A percentile compares a stretch with the other conserved stretches of the same genome.
These are phyloP conservation scores for Amphilophus citrinellus DNA, from an alignment of 2,113 vertebrate species.

Conservation along the genomic window DNA sequence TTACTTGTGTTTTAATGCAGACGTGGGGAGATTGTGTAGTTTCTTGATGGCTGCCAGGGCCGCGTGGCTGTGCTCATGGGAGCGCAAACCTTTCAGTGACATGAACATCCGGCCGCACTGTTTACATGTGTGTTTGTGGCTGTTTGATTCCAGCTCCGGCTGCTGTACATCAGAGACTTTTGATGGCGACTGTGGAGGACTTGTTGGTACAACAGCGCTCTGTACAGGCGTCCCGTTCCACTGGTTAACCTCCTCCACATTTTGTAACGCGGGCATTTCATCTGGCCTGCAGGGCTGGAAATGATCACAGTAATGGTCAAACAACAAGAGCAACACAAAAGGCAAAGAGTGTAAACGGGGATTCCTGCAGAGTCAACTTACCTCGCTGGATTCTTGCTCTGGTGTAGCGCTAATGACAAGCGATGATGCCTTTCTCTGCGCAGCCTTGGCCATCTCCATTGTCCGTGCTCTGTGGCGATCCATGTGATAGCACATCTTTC, in stretches of 20 bases:
- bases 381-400: conserved; percentile 77
- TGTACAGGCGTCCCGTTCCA: background rate
- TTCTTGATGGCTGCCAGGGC: conserved; percentile 89
- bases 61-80: conserved; percentile 91
- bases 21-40: conserved; percentile 84
- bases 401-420: background rate
- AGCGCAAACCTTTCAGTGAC: conserved; percentile 90
- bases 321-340: background rate
- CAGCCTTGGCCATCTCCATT: conserved; percentile 73
- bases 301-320: background rate
- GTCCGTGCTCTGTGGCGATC: conserved; percentile 85
- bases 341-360: background rate
- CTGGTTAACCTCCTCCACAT: background rate
- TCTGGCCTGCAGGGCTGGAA: conserved; percentile 31
- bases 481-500: conserved; percentile 86
- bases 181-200: background rate
- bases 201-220: background rate
- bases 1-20: conserved; percentile 89
- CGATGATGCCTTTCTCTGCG: fast-evolving
- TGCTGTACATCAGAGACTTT: background rate
- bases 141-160: conserved; percentile 8
- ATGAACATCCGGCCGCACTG: conserved; percentile 88
- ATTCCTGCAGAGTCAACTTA: conserved; percentile 39
- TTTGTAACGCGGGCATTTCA: background rate
- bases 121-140: conserved; percentile 82